Percentiles rank a stretch among this genome's conserved stretches.
Conservation (phyloP, 2,888 invertebrate genomes). For the Cabera pusaria region DNA sequence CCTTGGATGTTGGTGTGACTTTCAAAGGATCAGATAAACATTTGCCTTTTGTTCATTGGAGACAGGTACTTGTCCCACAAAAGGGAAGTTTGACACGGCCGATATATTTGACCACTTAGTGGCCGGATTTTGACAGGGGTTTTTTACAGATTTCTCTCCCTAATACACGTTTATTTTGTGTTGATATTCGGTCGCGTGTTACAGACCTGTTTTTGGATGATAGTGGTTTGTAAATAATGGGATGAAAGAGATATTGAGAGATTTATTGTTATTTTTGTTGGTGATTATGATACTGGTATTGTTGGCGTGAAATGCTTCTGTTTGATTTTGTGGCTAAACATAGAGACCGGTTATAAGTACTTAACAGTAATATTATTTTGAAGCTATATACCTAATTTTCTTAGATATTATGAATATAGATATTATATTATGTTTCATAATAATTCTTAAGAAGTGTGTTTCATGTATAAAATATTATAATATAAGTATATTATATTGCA, state of each 20-base stretch:
- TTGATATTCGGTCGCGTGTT: conserved; percentile 62
- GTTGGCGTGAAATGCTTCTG: conserved; percentile 2
- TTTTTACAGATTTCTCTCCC: conserved; percentile 71
- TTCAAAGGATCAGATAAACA: conserved; percentile 60
- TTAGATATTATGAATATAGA: too few relatives aligned
- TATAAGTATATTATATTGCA: too few relatives aligned
- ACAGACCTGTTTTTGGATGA: conserved; percentile 57
- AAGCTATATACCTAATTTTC: too few relatives aligned
- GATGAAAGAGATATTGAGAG: conserved; percentile 48
- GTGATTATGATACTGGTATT: conserved; percentile 35
- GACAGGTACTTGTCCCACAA: conserved; percentile 66
- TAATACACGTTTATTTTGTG: conserved; percentile 54
- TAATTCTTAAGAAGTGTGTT: too few relatives aligned
- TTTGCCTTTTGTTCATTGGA: conserved; percentile 58
- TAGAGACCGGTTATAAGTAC: too few relatives aligned
- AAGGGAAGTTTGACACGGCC: conserved; percentile 67
- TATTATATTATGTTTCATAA: too few relatives aligned
- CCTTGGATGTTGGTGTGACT: conserved; percentile 68
- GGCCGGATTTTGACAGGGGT: conserved; percentile 61
- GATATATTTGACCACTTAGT: conserved; percentile 72
- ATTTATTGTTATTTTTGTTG: conserved; percentile 42
- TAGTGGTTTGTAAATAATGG: conserved; percentile 55
- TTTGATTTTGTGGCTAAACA: neutral
- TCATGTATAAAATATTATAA: too few relatives aligned
- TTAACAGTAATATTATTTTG: too few relatives aligned